Base-by-base conservation (phyloP, 53 echinoderm and acorn worm genomes). In the Paracentrotus lividus region DNA sequence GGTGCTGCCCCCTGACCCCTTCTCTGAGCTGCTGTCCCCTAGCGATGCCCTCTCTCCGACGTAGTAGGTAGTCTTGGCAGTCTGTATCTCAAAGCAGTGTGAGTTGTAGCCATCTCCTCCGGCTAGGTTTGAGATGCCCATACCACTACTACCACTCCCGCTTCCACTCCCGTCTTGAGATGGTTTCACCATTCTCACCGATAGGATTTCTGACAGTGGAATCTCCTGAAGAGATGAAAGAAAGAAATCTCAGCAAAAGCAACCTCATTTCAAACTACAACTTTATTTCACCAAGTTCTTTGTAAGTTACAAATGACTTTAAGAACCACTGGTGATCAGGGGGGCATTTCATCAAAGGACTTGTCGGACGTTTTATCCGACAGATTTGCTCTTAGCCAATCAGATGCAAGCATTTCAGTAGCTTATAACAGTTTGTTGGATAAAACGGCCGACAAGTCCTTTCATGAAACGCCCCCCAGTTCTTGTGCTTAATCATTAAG, bases 41-140 rank as follows among this genome's bases (percentile, higher is more conserved):
- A 86, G 93, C 23, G 90, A 56, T 20, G 95, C 94, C 88, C 94
- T 84, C 94, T 99, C 99, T 0, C 99, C 99, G 1, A 99, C 97
- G 31, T 94, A 95, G 94, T 99, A 99, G 52, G 93, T 97, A 34
- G 97, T 96, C 88, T 96, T 96, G 51, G 96, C 96, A 23, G 99
- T 96, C 92, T 96, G 95, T 78, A 99, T 95, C 92, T 97, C 97
- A 38, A 99, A 99, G 97, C 97, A 99, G 97, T 98, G 98, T 18
- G 90, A 94, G 18, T 93, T 52, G 91, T 90, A 93, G 54, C 94
- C 95, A 53, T 92, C 95, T 8, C 95, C 78, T 8, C 75, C 60
- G 64, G 65, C 86, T 24, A 66, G 69, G 33, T 75, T 31, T 3
- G 32, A 68, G 29, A 66, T 42, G 15, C 81, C 57, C 36, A 38